These are phyloP conservation scores for Patella vulgata DNA, from an alignment of 1,140 invertebrate genomes.

Conservation along the genomic window DNA sequence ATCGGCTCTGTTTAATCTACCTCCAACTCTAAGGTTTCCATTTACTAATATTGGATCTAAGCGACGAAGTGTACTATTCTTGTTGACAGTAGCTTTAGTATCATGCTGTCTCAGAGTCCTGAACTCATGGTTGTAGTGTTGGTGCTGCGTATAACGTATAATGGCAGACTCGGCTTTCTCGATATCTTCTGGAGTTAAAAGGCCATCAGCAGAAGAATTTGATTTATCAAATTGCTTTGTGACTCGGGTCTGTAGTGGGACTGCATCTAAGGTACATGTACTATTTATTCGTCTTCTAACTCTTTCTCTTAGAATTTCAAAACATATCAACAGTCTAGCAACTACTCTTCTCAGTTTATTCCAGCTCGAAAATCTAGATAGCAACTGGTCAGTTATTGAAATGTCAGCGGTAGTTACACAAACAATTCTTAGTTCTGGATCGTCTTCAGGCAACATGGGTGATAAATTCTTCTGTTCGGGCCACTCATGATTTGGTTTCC, in stretches of 20 bases:
- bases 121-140: slow-evolving; percentile 15
- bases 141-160: slow-evolving; percentile 3
- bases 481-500: slow-evolving; percentile 12
- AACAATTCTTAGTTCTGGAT: slow-evolving; percentile 3
- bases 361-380: slow-evolving; percentile 14
- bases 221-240: too few relatives aligned
- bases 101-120: neutral
- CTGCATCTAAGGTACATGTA: neutral
- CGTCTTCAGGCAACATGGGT: neutral
- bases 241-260: too few relatives aligned
- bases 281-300: neutral
- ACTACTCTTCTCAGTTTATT: slow-evolving; percentile 11
- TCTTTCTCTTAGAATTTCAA: neutral
- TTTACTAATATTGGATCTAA: slow-evolving; percentile 19
- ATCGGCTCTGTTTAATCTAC: slow-evolving; percentile 10
- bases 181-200: neutral
- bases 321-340: slow-evolving; percentile 5
- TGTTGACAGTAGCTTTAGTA: too few relatives aligned
- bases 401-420: neutral
- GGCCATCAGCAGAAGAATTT: too few relatives aligned
- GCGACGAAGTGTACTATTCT: slow-evolving; percentile 13
- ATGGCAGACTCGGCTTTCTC: slow-evolving; percentile 11
- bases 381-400: neutral
- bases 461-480: neutral
- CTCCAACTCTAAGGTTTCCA: slow-evolving; percentile 25